Base-by-base conservation (phyloP, 2,888 invertebrate genomes). In the Herminia tarsipennalis region DNA sequence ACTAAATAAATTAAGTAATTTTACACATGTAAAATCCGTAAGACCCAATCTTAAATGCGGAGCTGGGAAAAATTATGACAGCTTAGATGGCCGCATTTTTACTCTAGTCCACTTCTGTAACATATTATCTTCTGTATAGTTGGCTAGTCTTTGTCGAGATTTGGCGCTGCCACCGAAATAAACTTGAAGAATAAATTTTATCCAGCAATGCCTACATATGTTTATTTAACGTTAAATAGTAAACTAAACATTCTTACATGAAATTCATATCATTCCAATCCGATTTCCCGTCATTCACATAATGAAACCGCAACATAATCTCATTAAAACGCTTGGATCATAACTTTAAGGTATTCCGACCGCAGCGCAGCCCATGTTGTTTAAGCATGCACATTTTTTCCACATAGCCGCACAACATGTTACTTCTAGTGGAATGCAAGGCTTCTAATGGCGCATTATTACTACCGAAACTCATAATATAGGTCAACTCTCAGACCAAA, bases 361-460 rank as follows among this genome's bases (percentile, higher is more conserved):
- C 9, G 21, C 28, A 14, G 22, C 22, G 9, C 21, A 14, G 2
- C 5, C 10, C 30, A n/a, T 30, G 30, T 30, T 10, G 20, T 27
- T 20, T n/a, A 13, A 12, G 9, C 9, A 20, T 20, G 13, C 18
- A 18, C 18, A 27, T 27, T 37, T 28, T 36, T 37, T 27, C n/a
- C 2, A 37, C 27, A 29, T 21, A 37, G 27, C 13, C 28, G 2
- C 5, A 16, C 10, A 18, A 21, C 2, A 9, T 28, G 5, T 5
- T 13, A 4, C 13, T 14, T 9, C 9, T 10, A 34, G 43, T 49
- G 57, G 57, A 40, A 53, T 29, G 43, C 33, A 36, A 43, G 29
- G 24, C 32, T 61, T 41, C 52, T n/a, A 45, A 13, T 59, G 56
- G 59, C 45, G 53, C 52, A 53, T 32, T 24, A 36, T 27, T 30